Conservation (phyloP, 1,140 invertebrate species). For the Philopotamus ludificatus region DNA sequence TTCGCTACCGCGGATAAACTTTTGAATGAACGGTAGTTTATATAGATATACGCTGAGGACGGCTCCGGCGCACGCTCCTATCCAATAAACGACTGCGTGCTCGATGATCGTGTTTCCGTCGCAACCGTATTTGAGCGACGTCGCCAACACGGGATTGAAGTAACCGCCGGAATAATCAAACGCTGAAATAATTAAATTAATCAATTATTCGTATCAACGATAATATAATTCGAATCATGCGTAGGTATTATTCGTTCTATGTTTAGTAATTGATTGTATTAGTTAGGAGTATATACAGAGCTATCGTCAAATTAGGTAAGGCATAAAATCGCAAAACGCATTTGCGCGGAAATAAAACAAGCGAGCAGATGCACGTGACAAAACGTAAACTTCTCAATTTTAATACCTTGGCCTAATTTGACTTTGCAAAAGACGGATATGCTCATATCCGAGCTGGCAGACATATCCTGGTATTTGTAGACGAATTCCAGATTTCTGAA, state of each 20-base stretch:
- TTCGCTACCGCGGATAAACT: conserved; percentile 48
- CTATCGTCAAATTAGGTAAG: conserved; percentile 38
- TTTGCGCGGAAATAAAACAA: conserved; percentile 25
- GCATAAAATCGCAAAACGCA: conserved; percentile 35
- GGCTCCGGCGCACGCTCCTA: conserved; percentile 74
- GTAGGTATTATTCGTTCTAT: too few relatives aligned
- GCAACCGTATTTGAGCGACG: conserved; percentile 84
- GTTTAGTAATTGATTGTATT: background rate
- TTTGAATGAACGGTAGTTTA: conserved; percentile 56
- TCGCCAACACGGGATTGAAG: conserved; percentile 88
- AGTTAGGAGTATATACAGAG: conserved; percentile 2
- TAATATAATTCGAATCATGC: too few relatives aligned
- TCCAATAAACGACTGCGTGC: conserved; percentile 87
- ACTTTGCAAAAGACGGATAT: conserved; percentile 57
- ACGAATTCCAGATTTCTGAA: conserved; percentile 53
- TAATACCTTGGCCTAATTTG: conserved; percentile 58
- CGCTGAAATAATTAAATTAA: conserved; percentile 57
- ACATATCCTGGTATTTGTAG: conserved; percentile 55
- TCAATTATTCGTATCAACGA: background rate
- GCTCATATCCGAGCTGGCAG: conserved; percentile 52
- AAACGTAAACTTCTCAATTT: conserved; percentile 28
- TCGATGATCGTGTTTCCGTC: conserved; percentile 76
- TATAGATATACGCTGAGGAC: conserved; percentile 62
- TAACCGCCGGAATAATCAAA: conserved; percentile 94
- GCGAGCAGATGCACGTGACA: conserved; percentile 24